Evolutionary conservation across 2,797 vertebrate species (phyloP).

Genomic region (Amazona finschi): DNA sequence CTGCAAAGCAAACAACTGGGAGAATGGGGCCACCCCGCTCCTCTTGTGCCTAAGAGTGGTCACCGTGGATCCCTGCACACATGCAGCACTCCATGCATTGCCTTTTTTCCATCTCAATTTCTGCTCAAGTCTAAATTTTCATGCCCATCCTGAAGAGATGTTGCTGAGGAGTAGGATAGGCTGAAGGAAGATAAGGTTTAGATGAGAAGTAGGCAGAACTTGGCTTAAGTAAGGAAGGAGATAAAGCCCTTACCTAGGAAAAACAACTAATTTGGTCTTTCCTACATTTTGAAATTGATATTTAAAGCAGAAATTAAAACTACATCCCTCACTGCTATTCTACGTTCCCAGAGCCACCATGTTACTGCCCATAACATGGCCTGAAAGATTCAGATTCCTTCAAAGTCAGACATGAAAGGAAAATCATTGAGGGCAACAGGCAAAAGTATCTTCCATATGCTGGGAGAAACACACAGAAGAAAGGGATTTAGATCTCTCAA

Average conservation of each 20-base stretch:
- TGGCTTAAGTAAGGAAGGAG: not conserved
- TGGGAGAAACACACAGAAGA: not conserved
- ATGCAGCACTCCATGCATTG: no score
- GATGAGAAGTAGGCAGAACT: not conserved
- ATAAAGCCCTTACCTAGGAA: not conserved
- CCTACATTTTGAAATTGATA: not conserved
- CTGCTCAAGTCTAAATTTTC: not conserved
- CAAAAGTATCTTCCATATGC: not conserved
- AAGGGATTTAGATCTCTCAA: not conserved
- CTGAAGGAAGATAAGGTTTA: not conserved
- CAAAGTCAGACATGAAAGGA: not conserved
- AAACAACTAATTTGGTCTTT: not conserved
- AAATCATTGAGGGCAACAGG: not conserved
- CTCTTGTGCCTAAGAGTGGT: not conserved
- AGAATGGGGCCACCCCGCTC: fast-evolving
- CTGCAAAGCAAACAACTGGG: not conserved
- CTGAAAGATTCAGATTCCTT: not conserved
- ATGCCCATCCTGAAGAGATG: not conserved
- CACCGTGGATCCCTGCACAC: not conserved
- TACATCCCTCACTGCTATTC: not conserved
- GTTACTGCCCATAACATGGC: not conserved
- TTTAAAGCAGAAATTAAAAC: not conserved
- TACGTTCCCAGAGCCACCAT: not conserved
- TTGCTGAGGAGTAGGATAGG: not conserved
- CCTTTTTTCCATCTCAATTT: not conserved